phyloP scores from a whole-genome alignment of 2,888 invertebrate species.

The Lepidocyrtinus sp. region DNA sequence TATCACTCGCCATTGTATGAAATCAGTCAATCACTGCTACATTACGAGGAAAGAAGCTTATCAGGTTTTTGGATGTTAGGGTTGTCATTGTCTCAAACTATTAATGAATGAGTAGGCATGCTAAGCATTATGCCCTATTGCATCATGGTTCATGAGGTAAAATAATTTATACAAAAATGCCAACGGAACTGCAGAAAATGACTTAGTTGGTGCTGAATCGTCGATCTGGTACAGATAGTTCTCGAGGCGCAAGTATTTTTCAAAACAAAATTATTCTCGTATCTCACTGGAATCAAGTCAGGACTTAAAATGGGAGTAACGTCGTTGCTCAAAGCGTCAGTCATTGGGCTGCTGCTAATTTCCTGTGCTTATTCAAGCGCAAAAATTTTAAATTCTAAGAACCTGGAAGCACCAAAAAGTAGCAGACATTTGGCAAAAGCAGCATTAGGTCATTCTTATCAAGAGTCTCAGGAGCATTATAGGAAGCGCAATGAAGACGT shows the following conservation, averaged over 20 bases:
- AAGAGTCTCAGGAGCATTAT: background rate
- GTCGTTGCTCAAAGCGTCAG: background rate
- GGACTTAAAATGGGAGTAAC: background rate
- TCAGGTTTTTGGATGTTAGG: background rate
- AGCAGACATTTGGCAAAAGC: constrained; percentile 14
- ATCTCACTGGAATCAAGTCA: background rate
- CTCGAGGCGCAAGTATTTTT: background rate
- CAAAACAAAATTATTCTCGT: background rate
- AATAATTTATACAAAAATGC: background rate
- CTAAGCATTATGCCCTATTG: background rate
- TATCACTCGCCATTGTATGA: background rate
- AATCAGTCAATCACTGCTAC: background rate
- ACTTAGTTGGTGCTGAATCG: background rate
- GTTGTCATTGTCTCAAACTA: background rate
- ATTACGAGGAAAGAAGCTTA: background rate
- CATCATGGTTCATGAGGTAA: background rate
- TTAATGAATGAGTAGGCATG: background rate
- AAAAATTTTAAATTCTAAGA: background rate
- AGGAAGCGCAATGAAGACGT: background rate
- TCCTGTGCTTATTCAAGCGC: background rate
- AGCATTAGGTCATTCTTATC: constrained; percentile 4
- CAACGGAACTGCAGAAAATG: background rate
- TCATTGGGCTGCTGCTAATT: background rate
- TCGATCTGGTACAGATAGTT: background rate
- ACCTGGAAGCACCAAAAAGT: background rate